Evolutionary conservation across 2,888 invertebrate species (phyloP).

Genomic region (Heliothis peltigera): DNA sequence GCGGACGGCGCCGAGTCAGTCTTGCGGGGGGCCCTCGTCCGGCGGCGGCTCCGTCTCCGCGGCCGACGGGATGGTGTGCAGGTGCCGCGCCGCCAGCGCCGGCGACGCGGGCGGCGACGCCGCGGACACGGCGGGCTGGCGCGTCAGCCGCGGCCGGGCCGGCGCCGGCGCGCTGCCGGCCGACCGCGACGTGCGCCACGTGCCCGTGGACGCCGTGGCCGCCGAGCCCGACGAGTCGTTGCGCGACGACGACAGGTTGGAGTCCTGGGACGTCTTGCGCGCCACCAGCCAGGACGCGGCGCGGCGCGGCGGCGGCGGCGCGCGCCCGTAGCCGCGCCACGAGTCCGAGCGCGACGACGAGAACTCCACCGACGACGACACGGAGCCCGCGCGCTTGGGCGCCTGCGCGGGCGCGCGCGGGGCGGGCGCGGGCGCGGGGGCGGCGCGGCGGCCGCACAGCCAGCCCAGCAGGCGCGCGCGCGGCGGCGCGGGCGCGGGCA

Average conservation of each 20-base stretch:
- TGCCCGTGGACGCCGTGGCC: constrained; percentile 96
- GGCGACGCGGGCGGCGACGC: constrained; percentile 91
- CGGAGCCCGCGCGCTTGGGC: constrained; percentile 93
- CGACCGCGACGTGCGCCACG: constrained; percentile 96
- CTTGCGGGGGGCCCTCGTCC: constrained; percentile 65
- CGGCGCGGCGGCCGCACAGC: constrained; percentile 55
- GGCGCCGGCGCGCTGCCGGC: constrained; percentile 93
- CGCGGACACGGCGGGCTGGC: constrained; percentile 94
- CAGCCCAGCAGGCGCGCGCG: constrained; percentile 88
- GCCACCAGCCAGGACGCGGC: constrained; percentile 97
- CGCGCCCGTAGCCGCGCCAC: constrained; percentile 94
- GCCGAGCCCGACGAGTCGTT: constrained; percentile 97
- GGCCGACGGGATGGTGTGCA: constrained; percentile 84
- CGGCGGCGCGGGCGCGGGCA: constrained; percentile 94
- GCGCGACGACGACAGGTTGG: constrained; percentile 96
- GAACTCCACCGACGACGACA: constrained; percentile 97
- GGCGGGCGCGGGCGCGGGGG: constrained; percentile 83
- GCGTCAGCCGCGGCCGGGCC: constrained; percentile 93
- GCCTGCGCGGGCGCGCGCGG: constrained; percentile 76
- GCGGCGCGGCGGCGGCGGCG: constrained; percentile 94
- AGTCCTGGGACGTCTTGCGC: constrained; percentile 97
- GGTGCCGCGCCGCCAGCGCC: constrained; percentile 73
- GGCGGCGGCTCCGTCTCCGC: constrained; percentile 78
- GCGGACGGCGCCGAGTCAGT: constrained; percentile 51
- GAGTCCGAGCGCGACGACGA: constrained; percentile 96